Conservation (phyloP, 2,888 invertebrate genomes). For the Platerodrilus igneus region DNA sequence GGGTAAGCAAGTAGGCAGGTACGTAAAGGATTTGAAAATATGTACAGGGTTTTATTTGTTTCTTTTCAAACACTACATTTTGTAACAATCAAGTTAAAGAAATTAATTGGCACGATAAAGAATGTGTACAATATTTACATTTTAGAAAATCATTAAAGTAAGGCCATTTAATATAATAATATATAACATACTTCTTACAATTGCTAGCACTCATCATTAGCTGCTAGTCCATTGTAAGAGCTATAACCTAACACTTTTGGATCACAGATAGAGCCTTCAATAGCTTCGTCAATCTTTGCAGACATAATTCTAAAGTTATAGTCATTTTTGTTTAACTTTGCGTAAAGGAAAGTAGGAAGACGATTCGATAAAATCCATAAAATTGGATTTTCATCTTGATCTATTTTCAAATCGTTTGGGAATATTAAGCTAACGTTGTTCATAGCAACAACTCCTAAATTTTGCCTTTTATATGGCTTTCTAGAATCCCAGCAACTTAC, state of each 20-base stretch:
- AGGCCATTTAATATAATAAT: too few species aligned
- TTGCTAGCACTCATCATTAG: slow-evolving; percentile 32
- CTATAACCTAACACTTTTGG: slow-evolving; percentile 45
- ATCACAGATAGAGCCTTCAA: slow-evolving; percentile 66
- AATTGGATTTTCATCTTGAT: slow-evolving; percentile 62
- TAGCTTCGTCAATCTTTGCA: slow-evolving; percentile 59
- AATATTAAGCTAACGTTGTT: slow-evolving; percentile 65
- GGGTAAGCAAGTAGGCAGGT: too few species aligned
- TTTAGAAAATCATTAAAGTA: too few species aligned
- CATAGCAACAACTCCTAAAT: slow-evolving; percentile 59
- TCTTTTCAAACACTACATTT: too few species aligned
- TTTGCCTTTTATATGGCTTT: slow-evolving; percentile 61
- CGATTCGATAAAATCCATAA: slow-evolving; percentile 75
- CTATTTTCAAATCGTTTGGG: slow-evolving; percentile 76
- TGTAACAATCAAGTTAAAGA: too few species aligned
- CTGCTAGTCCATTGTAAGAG: slow-evolving; percentile 20
- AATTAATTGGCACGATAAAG: too few species aligned
- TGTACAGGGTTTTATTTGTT: too few species aligned
- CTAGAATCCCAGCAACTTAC: slow-evolving; percentile 77
- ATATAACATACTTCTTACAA: too few species aligned
- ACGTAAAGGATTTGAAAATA: too few species aligned
- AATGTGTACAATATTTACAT: too few species aligned
- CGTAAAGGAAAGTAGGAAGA: slow-evolving; percentile 68
- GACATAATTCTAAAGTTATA: slow-evolving; percentile 72
- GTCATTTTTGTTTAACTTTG: slow-evolving; percentile 57